Base-by-base conservation (phyloP, 2,113 vertebrate genomes). In the Mirounga angustirostris region DNA sequence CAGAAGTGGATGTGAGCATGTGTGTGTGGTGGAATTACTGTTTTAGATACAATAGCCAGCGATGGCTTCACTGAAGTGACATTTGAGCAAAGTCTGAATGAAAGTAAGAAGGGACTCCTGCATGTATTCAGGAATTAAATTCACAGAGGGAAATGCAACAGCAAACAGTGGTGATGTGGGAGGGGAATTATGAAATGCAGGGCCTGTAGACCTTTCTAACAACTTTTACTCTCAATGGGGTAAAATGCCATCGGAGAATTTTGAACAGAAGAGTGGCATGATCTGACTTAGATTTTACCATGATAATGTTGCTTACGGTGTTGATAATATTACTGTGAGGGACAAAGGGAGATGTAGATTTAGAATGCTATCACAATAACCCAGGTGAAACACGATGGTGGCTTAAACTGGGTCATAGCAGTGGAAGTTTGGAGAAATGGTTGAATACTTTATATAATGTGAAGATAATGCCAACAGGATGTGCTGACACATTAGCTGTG, bases 241-340 rank as follows among this genome's bases (percentile, higher is more conserved):
- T 65, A 33, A 54, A 26, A 83, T 46, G n/a, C 4, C 12, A 36
- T 8, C 58, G 46, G 9, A 58, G 33, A 59, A 89, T 61, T 93
- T 69, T 80, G 76, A 91, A 43, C 7, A 89, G 40, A 79, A 71
- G 8, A 59, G 43, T 79, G n/a, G 9, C 1, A 40, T 46, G 22
- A 61, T 58, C 28, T 69, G 33, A 81, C 58, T 87, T 91, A 69
- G 67, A 80, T 94, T 94, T 91, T 91, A 87, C 65, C 78, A 6
- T 58, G 24, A 65, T 58, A 46, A 46, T 43, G 10, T 21, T 92
- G 78, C 26, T 28, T 84, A 36, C 40, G 33, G 5, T 85, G n/a
- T 59, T 67, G 63, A 81, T 5, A 80, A 74, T 73, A 58, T 6
- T 8, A 73, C 46, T 56, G 11, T 7, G 26, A 92, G 18, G 43